Evolutionary conservation across 2,797 vertebrate genomes (phyloP).

Genomic region (Poeciliopsis paucimaculata): DNA sequence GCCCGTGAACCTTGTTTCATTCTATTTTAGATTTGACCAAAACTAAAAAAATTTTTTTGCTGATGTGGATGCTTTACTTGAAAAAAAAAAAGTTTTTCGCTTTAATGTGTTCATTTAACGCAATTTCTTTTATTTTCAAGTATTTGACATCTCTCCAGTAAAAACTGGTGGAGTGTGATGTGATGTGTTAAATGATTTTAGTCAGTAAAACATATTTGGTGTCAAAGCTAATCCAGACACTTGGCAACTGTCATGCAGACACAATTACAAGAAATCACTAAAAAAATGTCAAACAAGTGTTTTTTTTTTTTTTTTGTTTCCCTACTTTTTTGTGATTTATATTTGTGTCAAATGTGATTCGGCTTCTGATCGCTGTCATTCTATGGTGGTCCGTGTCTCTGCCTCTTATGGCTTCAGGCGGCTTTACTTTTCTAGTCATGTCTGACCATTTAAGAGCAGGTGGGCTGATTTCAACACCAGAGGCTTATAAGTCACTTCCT

Average conservation of each 20-base stretch:
- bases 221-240: neutral
- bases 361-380: conserved; percentile 30
- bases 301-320: neutral
- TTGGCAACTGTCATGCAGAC: neutral
- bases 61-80: neutral
- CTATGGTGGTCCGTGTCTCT: conserved; percentile 27
- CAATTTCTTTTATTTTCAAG: neutral
- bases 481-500: conserved; percentile 31
- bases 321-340: conserved; percentile 12
- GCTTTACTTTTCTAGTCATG: conserved; percentile 45
- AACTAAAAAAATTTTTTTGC: neutral
- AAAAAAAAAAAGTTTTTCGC: neutral
- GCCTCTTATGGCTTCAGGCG: conserved; percentile 52
- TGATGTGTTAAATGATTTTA: neutral
- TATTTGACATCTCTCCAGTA: neutral
- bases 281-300: neutral
- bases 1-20: neutral
- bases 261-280: neutral
- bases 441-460: conserved; percentile 49
- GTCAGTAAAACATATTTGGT: neutral
- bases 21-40: neutral
- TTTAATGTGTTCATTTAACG: neutral
- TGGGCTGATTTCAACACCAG: conserved; percentile 42
- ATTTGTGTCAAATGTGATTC: conserved; percentile 18
- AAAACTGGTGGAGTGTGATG: neutral